Conservation (phyloP, 1,140 invertebrate species). For the Atopsyche davidsoni region DNA sequence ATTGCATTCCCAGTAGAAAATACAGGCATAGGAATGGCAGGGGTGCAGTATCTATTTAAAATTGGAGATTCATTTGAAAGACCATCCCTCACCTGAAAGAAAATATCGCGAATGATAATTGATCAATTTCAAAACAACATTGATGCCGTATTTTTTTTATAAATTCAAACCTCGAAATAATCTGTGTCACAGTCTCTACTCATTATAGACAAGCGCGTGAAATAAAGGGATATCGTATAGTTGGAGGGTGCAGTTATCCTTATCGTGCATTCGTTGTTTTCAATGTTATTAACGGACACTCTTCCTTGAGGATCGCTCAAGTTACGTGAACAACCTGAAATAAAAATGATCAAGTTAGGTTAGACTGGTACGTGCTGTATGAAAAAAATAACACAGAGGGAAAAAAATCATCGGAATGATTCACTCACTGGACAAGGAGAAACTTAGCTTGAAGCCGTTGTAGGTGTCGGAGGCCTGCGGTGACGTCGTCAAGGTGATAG, state of each 20-base stretch:
- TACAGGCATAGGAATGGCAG: slow-evolving; percentile 7
- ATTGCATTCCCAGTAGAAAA: slow-evolving; percentile 17
- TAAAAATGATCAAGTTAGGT: background rate
- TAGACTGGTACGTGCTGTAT: too few species aligned
- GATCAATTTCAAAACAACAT: background rate
- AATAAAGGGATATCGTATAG: slow-evolving; percentile 16
- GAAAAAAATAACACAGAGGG: background rate
- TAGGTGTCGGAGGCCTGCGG: background rate
- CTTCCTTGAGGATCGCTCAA: slow-evolving; percentile 16
- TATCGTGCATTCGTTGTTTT: slow-evolving; percentile 3
- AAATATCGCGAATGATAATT: slow-evolving; percentile 1
- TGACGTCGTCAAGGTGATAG: slow-evolving; percentile 9
- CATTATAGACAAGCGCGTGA: background rate
- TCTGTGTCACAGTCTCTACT: background rate
- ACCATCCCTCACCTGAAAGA: slow-evolving; percentile 20
- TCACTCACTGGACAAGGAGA: slow-evolving; percentile 6
- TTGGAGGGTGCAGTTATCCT: slow-evolving; percentile 10
- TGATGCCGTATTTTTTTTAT: background rate
- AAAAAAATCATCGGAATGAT: background rate
- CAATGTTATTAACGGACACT: background rate
- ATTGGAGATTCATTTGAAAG: background rate
- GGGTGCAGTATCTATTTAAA: slow-evolving; percentile 2
- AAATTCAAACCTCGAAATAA: too few species aligned
- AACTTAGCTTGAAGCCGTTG: slow-evolving; percentile 19
- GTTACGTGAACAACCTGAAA: slow-evolving; percentile 13